Base-by-base conservation (phyloP, 2,113 vertebrate genomes). In the Pica pica region DNA sequence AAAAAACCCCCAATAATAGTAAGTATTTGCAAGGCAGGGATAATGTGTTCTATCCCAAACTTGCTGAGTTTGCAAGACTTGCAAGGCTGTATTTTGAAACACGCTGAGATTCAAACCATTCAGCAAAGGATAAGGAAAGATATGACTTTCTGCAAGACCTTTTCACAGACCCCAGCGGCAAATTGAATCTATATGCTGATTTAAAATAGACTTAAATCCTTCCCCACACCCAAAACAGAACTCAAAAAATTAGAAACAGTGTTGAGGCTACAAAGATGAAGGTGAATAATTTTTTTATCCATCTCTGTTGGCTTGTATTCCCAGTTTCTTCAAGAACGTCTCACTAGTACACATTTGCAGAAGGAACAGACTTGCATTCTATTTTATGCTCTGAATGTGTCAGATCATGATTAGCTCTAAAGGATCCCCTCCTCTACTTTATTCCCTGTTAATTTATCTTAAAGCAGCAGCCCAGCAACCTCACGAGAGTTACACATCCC, bases 11-110 rank as follows among this genome's bases (percentile, higher is more conserved):
- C 78, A 47, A 23, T 63, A 94, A 50, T 9, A 90, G 55, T 49
- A 53, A 95, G 47, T 19, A 95, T 95, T 93, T 96, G 42, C 74
- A 92, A 52, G 70, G 90, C 60, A 70, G 26, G 57, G 80, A 76
- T 85, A 79, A 85, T 87, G 56, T 47, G 13, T 23, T 69, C 27
- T 39, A 59, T 65, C 84, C 89, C 47, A 73, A 8, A n/a, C 42
- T 94, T 91, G 55, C 57, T 93, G 95, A 91, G n/a, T 57, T 63
- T 55, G 71, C 60, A 92, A 91, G 46, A 15, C 31, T 81, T 68
- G 16, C 5, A 49, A 46, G 35, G 37, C 79, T 74, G 15, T 50
- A 47, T 75, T 75, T 87, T 41, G 37, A 41, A 12, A 77, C 47
- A 70, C 2, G 46, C 56, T 94, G 92, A 74, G 81, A 94, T 81